Percentiles rank a stretch among this genome's conserved stretches.
These are phyloP conservation scores for Clitarchus hookeri DNA, from an alignment of 2,888 invertebrate genomes.

Conservation along the genomic window DNA sequence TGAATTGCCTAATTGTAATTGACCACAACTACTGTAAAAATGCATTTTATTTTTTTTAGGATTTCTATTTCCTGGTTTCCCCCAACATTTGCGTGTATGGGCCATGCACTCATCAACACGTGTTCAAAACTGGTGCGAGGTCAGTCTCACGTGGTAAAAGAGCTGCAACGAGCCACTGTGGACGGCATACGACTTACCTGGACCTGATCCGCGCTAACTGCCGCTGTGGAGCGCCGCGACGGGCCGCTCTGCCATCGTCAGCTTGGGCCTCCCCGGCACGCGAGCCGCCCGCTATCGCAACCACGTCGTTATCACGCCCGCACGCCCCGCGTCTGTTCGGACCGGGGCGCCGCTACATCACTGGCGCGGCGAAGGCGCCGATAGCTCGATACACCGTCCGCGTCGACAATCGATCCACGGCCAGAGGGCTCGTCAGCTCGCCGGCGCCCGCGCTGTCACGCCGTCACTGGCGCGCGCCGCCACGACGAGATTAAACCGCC, in stretches of 20 bases:
- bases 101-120: too few species aligned
- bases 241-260: neutral
- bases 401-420: neutral
- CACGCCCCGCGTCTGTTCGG: neutral
- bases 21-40: too few species aligned
- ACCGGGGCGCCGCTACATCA: neutral
- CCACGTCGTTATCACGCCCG: neutral
- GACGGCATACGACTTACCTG: too few species aligned
- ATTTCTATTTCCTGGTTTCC: too few species aligned
- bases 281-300: too few species aligned
- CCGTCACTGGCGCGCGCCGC: neutral
- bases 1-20: too few species aligned
- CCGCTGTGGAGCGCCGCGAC: slow-evolving; percentile 4
- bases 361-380: neutral
- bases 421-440: neutral
- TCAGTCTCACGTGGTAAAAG: too few species aligned
- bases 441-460: neutral
- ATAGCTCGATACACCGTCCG: neutral
- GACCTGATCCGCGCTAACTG: neutral
- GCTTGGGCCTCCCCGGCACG: neutral
- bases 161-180: too few species aligned
- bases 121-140: too few species aligned
- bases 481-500: neutral
- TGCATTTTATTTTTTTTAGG: too few species aligned
- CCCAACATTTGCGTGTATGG: too few species aligned